phyloP scores from a whole-genome alignment of 2,113 vertebrate genomes.

The Gopherus flavomarginatus region DNA sequence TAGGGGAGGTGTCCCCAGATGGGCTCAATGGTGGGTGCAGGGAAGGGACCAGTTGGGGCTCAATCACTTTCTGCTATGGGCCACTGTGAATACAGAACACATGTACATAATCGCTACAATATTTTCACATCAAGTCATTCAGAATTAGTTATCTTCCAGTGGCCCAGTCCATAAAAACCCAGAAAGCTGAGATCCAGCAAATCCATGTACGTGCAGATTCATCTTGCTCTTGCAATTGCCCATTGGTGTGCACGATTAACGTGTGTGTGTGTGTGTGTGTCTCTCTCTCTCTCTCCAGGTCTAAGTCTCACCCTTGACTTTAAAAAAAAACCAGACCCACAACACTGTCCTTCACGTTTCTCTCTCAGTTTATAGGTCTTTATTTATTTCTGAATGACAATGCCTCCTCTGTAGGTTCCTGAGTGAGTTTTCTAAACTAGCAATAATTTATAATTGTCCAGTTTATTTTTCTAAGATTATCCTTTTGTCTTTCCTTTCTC shows the following conservation, averaged over 20 bases:
- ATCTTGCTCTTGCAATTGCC: not conserved
- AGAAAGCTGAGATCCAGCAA: not conserved
- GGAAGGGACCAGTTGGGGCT: not conserved
- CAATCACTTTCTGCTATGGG: not conserved
- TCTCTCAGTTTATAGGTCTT: not conserved
- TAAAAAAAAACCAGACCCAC: not conserved
- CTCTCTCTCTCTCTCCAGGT: not conserved
- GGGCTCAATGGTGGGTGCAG: not conserved
- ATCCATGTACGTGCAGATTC: not conserved
- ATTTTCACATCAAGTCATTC: not conserved
- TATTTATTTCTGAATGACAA: not conserved
- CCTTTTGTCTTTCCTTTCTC: not conserved
- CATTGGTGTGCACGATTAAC: not conserved
- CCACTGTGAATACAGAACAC: not conserved
- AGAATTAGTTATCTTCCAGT: not conserved
- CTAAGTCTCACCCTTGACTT: not conserved
- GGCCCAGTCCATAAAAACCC: not conserved
- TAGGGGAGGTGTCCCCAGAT: not conserved
- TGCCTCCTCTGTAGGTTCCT: not conserved
- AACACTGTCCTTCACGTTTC: accelerated
- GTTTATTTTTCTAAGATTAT: not conserved
- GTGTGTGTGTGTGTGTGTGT: not conserved
- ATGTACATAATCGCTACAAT: too few relatives aligned
- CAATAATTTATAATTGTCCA: not conserved
- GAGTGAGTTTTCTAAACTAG: not conserved